phyloP scores from a whole-genome alignment of 2,888 invertebrate species.

The Polyommatus icarus region DNA sequence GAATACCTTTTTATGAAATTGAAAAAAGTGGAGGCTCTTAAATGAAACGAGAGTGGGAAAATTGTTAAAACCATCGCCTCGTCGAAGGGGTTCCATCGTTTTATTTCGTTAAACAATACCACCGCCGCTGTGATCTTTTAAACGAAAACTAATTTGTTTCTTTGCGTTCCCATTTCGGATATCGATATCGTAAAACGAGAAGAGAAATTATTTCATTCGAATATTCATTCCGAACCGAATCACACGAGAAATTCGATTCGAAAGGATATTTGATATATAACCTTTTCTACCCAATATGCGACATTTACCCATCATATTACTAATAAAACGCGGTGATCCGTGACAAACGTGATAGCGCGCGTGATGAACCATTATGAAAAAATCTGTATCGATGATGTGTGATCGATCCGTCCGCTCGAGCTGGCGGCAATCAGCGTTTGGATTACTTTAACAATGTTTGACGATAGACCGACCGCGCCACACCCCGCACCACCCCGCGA shows the following conservation, averaged over 20 bases:
- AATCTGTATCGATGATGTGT: slow-evolving; percentile 16
- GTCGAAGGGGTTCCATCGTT: neutral
- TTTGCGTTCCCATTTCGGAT: neutral
- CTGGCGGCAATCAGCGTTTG: slow-evolving; percentile 25
- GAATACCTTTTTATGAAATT: slow-evolving; percentile 30
- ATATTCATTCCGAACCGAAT: neutral
- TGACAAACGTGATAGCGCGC: slow-evolving; percentile 10
- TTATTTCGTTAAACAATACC: slow-evolving; percentile 15
- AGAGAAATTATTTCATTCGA: neutral
- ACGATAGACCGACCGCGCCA: neutral
- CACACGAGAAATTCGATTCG: neutral
- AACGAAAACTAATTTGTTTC: neutral
- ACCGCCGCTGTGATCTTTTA: neutral
- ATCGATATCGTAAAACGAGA: neutral
- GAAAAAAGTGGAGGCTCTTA: slow-evolving; percentile 16
- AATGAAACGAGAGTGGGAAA: slow-evolving; percentile 12
- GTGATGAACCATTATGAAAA: slow-evolving; percentile 23
- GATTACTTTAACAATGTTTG: slow-evolving; percentile 31
- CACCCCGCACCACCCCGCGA: neutral
- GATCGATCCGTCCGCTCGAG: slow-evolving; percentile 21
- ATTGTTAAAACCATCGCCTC: slow-evolving; percentile 15
- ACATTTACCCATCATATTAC: slow-evolving; percentile 7
- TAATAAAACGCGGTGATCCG: slow-evolving; percentile 18
- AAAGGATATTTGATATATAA: slow-evolving; percentile 12
- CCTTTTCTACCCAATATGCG: slow-evolving; percentile 8